These are phyloP conservation scores for Subanguina moxae DNA, from an alignment of 1,140 invertebrate genomes.

Conservation along the genomic window DNA sequence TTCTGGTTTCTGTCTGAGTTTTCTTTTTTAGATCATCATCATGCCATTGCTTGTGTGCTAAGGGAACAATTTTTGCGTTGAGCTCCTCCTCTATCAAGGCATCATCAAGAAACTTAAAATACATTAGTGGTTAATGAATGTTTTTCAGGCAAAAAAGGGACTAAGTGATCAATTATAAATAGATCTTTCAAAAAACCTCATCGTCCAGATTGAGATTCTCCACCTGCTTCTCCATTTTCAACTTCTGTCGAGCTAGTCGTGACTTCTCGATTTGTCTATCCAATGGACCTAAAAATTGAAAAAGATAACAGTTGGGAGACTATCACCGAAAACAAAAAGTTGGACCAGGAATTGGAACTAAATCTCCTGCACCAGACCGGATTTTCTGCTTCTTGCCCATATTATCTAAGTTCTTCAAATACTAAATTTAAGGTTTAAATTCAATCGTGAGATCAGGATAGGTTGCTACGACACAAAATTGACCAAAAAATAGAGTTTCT, in stretches of 20 bases:
- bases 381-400: constrained; percentile 47
- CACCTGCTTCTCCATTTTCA: constrained; percentile 14
- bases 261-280: constrained; percentile 40
- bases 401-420: not conserved
- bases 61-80: constrained; percentile 3
- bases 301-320: too few relatives aligned
- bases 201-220: constrained; percentile 35
- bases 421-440: too few relatives aligned
- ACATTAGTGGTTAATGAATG: not conserved
- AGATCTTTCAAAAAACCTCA: constrained; percentile 21
- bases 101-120: too few relatives aligned
- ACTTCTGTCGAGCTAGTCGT: constrained; percentile 34
- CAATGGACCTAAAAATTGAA: constrained; percentile 38
- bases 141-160: not conserved
- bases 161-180: too few relatives aligned
- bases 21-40: constrained; percentile 1
- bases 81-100: not conserved
- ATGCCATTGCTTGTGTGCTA: not conserved
- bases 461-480: too few relatives aligned
- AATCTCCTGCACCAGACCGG: constrained; percentile 37
- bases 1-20: not conserved
- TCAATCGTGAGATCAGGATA: too few relatives aligned
- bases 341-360: constrained; percentile 18
- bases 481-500: too few relatives aligned
- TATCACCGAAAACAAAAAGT: too few relatives aligned